Conservation (phyloP, 2,113 vertebrate genomes). For the Okapia johnstoni region DNA sequence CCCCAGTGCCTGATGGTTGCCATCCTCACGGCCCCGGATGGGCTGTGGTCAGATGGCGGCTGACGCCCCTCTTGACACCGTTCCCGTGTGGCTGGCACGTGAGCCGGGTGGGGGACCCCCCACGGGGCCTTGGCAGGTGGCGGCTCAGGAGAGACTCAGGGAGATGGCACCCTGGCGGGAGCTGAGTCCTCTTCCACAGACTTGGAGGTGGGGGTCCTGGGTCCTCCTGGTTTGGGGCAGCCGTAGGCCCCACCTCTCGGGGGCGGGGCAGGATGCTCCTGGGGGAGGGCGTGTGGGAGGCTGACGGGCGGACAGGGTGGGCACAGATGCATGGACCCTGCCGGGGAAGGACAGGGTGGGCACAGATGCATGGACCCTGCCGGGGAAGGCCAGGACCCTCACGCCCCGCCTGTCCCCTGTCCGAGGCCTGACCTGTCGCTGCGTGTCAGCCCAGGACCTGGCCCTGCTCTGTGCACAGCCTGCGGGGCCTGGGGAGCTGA, state of each 20-base stretch:
- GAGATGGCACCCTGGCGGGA: background rate
- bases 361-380: background rate
- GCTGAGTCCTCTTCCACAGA: background rate
- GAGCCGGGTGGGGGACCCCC: background rate
- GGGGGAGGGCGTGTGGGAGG: background rate
- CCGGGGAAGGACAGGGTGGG: background rate
- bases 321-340: background rate
- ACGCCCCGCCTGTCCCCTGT: background rate
- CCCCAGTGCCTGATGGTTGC: background rate
- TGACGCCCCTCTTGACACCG: background rate
- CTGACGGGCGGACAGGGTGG: background rate
- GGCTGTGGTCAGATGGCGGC: background rate
- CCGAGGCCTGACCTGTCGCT: too few relatives aligned
- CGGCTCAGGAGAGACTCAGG: background rate
- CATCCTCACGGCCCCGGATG: rapidly evolving
- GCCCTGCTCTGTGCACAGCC: rapidly evolving
- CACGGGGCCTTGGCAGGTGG: rapidly evolving
- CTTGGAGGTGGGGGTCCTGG: background rate
- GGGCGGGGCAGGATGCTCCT: background rate
- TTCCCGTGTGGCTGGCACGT: too few relatives aligned
- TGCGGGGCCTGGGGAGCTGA: background rate
- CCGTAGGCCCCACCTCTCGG: too few relatives aligned
- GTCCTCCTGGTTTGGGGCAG: background rate
- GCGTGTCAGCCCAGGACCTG: background rate
- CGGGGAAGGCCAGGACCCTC: background rate